Evolutionary conservation across 2,888 invertebrate genomes (phyloP).

Genomic region (Pinctada fucata): DNA sequence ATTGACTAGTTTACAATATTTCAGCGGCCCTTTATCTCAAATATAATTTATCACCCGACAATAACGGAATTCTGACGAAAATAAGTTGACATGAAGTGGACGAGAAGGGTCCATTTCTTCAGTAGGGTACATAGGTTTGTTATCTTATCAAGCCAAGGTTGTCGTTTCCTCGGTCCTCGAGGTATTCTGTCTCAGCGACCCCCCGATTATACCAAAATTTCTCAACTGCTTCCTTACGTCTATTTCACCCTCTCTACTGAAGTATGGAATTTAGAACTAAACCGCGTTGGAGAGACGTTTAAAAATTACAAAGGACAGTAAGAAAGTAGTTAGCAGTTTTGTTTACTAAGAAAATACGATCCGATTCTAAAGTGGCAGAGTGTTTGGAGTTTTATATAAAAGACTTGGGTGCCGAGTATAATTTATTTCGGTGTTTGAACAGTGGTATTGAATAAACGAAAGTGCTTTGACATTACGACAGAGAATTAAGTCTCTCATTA

Average conservation of each 20-base stretch:
- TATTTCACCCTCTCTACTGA: not conserved
- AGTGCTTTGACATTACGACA: too few species aligned
- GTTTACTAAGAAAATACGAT: not conserved
- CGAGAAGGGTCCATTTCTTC: not conserved
- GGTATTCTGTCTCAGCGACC: not conserved
- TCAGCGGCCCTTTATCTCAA: not conserved
- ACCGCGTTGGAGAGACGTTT: not conserved
- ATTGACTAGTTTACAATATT: not conserved
- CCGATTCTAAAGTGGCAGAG: not conserved
- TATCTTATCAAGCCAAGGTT: not conserved
- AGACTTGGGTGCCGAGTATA: not conserved
- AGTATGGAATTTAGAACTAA: not conserved
- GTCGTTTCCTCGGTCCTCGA: not conserved
- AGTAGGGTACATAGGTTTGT: not conserved
- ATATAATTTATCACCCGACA: constrained; percentile 2
- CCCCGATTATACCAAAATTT: not conserved
- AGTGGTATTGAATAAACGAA: not conserved
- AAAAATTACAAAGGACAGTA: not conserved
- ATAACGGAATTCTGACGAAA: not conserved
- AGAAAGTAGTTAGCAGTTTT: not conserved
- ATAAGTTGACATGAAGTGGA: not conserved
- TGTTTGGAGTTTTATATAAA: not conserved
- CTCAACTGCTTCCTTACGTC: not conserved
- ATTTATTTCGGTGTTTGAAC: not conserved
- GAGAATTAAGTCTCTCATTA: too few species aligned